Base-by-base conservation (phyloP, 2,888 invertebrate species). In the Pandemis heparana region DNA sequence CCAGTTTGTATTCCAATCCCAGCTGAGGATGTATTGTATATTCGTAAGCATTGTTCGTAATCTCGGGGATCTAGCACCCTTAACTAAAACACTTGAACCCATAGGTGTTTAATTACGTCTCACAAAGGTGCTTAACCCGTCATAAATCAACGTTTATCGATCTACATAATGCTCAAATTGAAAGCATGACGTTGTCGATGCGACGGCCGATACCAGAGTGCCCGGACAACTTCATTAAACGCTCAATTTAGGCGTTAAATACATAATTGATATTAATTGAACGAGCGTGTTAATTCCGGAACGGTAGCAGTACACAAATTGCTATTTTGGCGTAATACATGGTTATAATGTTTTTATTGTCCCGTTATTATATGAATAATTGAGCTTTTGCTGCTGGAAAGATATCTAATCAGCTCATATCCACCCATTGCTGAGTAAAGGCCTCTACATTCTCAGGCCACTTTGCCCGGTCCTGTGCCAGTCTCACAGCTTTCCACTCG, bases 251-350 rank as follows among this genome's bases (percentile, higher is more conserved):
- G 14, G 32, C 23, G 60, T 74, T 51, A 74, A 63, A 59, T 60
- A 64, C 64, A 60, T 74, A 79, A 81, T 80, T 79, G 78, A 78
- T 80, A 81, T 79, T 79, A 77, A 80, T 78, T 79, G 77, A 79
- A 76, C 77, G 70, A 67, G 74, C 74, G 69, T 76, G 74, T 77
- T 77, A 71, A 63, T 71, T 73, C 59, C 2, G 56, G 73, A 32
- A 53, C 63, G 38, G 63, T 38, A 67, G 56, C 66, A 23, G 48
- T 16, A 8, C 68, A 46, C 48, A 39, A 69, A 48, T 73, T 63
- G 63, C 63, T 63, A 67, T 56, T 69, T 64, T 60, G 53, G 23
- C 23, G 64, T 51, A 43, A 51, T 59, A 48, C 14, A 60, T 48
- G 43, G 63, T n/a, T 10, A 2, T 63, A 43, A 8, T 46, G 32